Evolutionary conservation across 2,888 invertebrate species (phyloP), one percentile per base, ranked within the genome.

Genomic region (Hanleya hanleyi): DNA sequence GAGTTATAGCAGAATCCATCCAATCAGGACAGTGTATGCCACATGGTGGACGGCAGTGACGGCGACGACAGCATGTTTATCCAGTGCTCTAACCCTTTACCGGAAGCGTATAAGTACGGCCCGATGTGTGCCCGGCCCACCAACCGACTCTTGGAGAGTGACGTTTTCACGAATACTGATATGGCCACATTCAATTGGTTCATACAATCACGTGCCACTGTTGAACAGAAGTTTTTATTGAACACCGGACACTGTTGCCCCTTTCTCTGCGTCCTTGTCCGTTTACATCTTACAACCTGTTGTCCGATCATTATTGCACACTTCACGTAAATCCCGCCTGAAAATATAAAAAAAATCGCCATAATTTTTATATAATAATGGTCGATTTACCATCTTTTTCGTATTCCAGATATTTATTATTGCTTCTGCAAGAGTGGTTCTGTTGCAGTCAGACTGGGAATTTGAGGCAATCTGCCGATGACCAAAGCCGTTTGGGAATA

Each of bases 21-120:
- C 22, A 18, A n/a, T 74, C 68, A 74, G 15, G 35, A 36, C 36
- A 75, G 36, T 29, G 22, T 64, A 35, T 75, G 75, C 75, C 75
- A 75, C 66, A 41, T 37, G 38, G 32, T 57, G 22, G 22, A 37
- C 15, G 57, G 50, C 7, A n/a, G 32, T 0, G 26, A 22, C 29
- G 71, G 71, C 2, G 51, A 29, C 7, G 33, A 26, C 32, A 62
- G 29, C 75, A 75, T 75, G 33, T 64, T 68, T 6, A 22, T 64
- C 75, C 75, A 75, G 50, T 75, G 75, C 15, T 67, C 61, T 15
- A 75, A 29, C 2, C 75, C 75, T 33, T 32, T 32, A 9, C 69
- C 75, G 12, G 69, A 22, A 12, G 65, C 57, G 33, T 75, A 71
- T 35, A 57, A 64, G 15, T 67, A 47, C n/a, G 71, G 51, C 6